Evolutionary conservation across 2,888 invertebrate genomes (phyloP), one percentile per base, ranked within the genome.

Genomic region (Folsomia manolachei): DNA sequence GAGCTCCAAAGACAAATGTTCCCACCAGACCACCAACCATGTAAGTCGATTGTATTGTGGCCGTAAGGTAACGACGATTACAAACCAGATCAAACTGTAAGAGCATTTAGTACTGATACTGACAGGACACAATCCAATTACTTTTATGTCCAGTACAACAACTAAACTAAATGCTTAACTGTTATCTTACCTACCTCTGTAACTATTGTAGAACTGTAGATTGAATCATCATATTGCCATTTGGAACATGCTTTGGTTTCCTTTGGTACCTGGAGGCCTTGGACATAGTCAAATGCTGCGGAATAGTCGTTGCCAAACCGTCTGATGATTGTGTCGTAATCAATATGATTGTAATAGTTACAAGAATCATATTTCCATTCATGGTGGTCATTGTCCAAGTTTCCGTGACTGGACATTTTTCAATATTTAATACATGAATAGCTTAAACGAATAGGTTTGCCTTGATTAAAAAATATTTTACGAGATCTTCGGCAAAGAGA

Each of bases 41-140:
- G 53, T 78, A 78, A 21, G 75, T 65, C 9, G 76, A 72, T 66
- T 77, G 78, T 62, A 78, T 76, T 4, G 75, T 71, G 14, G 75
- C 76, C 9, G 71, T 74, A 21, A 78, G 64, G 26, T 71, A 68
- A 18, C 72, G 51, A 1, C 76, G 68, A 18, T 64, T 73, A 27
- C 78, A 78, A 23, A 78, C 78, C 53, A 78, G 61, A 65, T 78
- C 63, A 68, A 78, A 78, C 78, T 56, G 21, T 7, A 19, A 56
- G 19, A 56, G 21, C 21, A n/a, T n/a, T n/a, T n/a, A n/a, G n/a
- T n/a, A n/a, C n/a, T n/a, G n/a, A n/a, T n/a, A n/a, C n/a, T n/a
- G n/a, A n/a, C n/a, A n/a, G n/a, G n/a, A n/a, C n/a, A n/a, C n/a
- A n/a, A 56, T 39, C 39, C 39, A 39, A 39, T 39, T 39, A 9